phyloP scores from a whole-genome alignment of 1,140 invertebrate species.

The Drosophila pseudoobscura region DNA sequence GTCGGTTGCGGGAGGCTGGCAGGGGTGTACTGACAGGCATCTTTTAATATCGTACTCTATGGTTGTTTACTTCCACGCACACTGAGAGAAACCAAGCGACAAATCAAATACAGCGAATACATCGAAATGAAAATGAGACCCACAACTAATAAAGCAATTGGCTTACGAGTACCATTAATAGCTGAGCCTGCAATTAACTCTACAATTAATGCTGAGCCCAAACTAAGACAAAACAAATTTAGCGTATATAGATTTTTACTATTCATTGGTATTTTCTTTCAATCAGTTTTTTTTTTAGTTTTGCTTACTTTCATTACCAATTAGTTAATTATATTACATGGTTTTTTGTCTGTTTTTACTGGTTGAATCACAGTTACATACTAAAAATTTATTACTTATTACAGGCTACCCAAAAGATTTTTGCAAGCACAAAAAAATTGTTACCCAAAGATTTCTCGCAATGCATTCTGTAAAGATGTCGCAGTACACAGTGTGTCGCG shows the following conservation, averaged over 20 bases:
- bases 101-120: too few species aligned
- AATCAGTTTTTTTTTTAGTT: slow-evolving; percentile 27
- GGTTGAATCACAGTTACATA: slow-evolving; percentile 78
- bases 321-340: slow-evolving; percentile 75
- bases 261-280: slow-evolving; percentile 57
- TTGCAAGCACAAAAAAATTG: slow-evolving; percentile 65
- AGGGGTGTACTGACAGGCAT: slow-evolving; percentile 23
- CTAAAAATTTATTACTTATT: slow-evolving; percentile 75
- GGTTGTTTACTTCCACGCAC: slow-evolving; percentile 42
- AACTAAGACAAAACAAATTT: slow-evolving; percentile 34
- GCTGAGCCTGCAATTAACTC: too few species aligned
- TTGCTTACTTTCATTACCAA: slow-evolving; percentile 65
- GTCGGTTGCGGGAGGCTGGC: background rate
- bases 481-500: slow-evolving; percentile 43
- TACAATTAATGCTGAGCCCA: background rate
- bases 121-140: slow-evolving; percentile 1
- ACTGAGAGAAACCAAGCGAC: slow-evolving; percentile 19
- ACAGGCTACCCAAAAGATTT: slow-evolving; percentile 66
- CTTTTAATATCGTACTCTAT: slow-evolving; percentile 62
- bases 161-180: background rate
- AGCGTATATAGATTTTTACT: slow-evolving; percentile 50
- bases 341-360: slow-evolving; percentile 47
- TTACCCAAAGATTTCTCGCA: slow-evolving; percentile 72
- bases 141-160: background rate
- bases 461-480: slow-evolving; percentile 72